phyloP scores from a whole-genome alignment of 2,797 vertebrate species.

The Schizothorax lantsangensis region DNA sequence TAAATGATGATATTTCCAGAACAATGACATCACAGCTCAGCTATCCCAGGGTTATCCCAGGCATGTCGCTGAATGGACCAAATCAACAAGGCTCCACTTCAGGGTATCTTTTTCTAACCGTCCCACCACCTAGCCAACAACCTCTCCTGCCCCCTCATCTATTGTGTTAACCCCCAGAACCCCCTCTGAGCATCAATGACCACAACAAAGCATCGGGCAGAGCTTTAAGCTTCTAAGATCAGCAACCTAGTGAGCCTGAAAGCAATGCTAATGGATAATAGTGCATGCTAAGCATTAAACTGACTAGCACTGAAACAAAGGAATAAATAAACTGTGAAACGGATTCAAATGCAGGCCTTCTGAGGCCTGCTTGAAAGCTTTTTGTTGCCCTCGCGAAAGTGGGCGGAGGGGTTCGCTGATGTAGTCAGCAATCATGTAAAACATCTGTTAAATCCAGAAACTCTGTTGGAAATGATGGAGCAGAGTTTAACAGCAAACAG shows the following conservation, averaged over 20 bases:
- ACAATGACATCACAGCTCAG: constrained; percentile 7
- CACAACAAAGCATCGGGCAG: constrained; percentile 79
- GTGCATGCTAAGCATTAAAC: constrained; percentile 82
- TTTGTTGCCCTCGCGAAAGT: constrained; percentile 69
- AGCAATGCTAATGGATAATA: constrained; percentile 82
- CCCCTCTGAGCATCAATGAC: constrained; percentile 80
- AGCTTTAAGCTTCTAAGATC: constrained; percentile 75
- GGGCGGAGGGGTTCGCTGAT: constrained; percentile 78
- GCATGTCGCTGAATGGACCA: constrained; percentile 30
- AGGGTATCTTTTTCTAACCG: constrained; percentile 47
- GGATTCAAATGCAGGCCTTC: constrained; percentile 79
- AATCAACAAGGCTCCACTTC: constrained; percentile 52
- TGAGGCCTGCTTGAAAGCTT: constrained; percentile 79
- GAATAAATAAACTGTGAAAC: constrained; percentile 88
- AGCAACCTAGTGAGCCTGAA: constrained; percentile 76
- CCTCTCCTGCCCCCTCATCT: constrained; percentile 59
- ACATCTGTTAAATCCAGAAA: constrained; percentile 76
- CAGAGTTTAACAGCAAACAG: constrained; percentile 70
- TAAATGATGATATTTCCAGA: not conserved
- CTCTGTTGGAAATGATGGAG: constrained; percentile 76
- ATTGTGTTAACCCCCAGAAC: constrained; percentile 85
- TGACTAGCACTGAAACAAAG: constrained; percentile 85
- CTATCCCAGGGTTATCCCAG: constrained; percentile 17
- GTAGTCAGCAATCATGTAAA: constrained; percentile 82
- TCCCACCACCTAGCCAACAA: constrained; percentile 54